phyloP scores from a whole-genome alignment of 2,888 invertebrate species.

The Mantis religiosa region DNA sequence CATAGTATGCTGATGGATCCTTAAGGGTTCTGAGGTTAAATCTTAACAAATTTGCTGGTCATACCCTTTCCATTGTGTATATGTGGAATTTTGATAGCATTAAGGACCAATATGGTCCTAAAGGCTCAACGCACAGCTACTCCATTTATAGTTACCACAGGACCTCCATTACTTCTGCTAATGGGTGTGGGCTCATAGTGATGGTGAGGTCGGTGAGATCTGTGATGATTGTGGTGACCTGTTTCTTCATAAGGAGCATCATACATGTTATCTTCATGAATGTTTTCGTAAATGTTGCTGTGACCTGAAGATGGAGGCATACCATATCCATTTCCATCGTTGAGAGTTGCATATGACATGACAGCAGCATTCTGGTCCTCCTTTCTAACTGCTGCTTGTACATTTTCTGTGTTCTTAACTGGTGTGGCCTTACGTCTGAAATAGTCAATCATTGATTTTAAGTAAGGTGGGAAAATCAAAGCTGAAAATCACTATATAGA shows the following conservation, averaged over 20 bases:
- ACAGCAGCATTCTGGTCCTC: conserved; percentile 84
- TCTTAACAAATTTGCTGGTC: background rate
- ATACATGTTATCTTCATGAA: conserved; percentile 66
- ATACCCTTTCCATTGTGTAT: background rate
- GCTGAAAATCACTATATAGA: background rate
- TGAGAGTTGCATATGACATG: conserved; percentile 82
- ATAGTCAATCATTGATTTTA: conserved; percentile 21
- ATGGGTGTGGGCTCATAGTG: conserved; percentile 68
- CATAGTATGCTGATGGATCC: background rate
- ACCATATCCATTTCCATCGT: conserved; percentile 57
- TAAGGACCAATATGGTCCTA: background rate
- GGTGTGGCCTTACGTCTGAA: conserved; percentile 77
- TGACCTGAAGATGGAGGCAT: conserved; percentile 35
- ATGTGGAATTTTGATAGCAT: background rate
- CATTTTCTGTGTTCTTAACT: conserved; percentile 83
- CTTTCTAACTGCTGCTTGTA: conserved; percentile 79
- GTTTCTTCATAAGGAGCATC: conserved; percentile 72
- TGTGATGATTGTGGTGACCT: conserved; percentile 50
- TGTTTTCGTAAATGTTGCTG: conserved; percentile 58
- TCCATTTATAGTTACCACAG: conserved; percentile 77
- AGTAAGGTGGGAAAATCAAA: background rate
- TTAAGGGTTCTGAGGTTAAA: no score
- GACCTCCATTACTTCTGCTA: conserved; percentile 50
- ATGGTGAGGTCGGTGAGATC: conserved; percentile 40
- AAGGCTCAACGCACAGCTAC: conserved; percentile 72